These are phyloP conservation scores for Cosmia trapezina DNA, from an alignment of 2,888 invertebrate species.

Conservation along the genomic window DNA sequence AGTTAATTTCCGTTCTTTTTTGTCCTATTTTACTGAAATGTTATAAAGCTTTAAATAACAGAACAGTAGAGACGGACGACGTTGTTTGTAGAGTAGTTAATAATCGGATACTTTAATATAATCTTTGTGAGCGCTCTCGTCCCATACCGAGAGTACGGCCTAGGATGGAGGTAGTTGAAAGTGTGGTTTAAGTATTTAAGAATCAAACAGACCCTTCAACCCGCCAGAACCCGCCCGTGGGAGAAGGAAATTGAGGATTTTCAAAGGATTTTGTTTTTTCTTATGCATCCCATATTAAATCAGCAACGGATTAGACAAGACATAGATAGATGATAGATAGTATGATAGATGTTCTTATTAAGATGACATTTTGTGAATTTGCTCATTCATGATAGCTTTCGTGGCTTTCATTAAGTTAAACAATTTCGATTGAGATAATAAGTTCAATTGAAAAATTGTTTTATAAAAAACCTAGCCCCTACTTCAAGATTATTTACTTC, in stretches of 20 bases:
- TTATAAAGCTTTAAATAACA: constrained; percentile 35
- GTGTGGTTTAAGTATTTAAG: not conserved
- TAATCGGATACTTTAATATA: constrained; percentile 10
- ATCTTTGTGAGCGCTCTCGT: not conserved
- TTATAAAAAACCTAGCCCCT: too few relatives aligned
- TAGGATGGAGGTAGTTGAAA: not conserved
- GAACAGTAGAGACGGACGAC: not conserved
- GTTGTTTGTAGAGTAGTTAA: constrained; percentile 12
- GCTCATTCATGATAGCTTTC: too few relatives aligned
- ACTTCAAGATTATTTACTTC: too few relatives aligned
- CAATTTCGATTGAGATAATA: too few relatives aligned
- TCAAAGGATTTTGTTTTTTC: too few relatives aligned
- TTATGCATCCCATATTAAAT: not conserved
- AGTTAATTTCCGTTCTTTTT: constrained; percentile 38
- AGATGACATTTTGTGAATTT: too few relatives aligned
- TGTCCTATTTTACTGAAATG: constrained; percentile 17
- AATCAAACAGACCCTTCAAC: not conserved
- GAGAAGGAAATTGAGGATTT: not conserved
- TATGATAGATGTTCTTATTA: too few relatives aligned
- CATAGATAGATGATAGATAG: too few relatives aligned
- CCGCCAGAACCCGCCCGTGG: too few relatives aligned
- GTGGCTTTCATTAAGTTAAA: too few relatives aligned
- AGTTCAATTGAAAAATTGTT: too few relatives aligned
- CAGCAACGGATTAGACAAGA: not conserved
- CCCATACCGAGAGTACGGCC: not conserved